These are phyloP conservation scores for Polypterus bichir DNA, from an alignment of 2,113 vertebrate genomes.

Conservation along the genomic window DNA sequence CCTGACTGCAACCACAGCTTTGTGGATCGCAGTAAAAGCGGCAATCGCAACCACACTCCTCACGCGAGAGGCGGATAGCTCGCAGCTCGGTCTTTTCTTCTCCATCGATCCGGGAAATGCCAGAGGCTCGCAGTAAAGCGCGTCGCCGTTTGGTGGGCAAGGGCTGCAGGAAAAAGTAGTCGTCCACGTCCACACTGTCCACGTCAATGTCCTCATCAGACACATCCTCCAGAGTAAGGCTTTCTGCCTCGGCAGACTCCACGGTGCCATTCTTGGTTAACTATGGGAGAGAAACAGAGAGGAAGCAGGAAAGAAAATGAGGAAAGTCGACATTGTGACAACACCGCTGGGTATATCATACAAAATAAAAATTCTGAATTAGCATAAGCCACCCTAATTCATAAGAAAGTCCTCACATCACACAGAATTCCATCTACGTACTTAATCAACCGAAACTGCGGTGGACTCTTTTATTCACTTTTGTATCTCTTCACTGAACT, in stretches of 20 bases:
- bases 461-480: too few species aligned
- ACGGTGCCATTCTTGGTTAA: constrained; percentile 86
- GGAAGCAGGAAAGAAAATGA: background rate
- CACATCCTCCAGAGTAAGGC: constrained; percentile 82
- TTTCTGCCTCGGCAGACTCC: constrained; percentile 76
- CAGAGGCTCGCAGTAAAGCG: constrained; percentile 77
- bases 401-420: too few species aligned
- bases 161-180: constrained; percentile 94
- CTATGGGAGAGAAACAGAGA: constrained; percentile 34
- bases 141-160: constrained; percentile 85
- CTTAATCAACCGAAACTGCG: too few species aligned
- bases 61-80: constrained; percentile 80
- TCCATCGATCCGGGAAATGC: constrained; percentile 82
- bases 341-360: too few species aligned
- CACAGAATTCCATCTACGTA: too few species aligned
- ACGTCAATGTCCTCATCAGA: constrained; percentile 89
- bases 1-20: constrained; percentile 89
- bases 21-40: constrained; percentile 90
- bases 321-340: background rate
- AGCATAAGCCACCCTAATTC: too few species aligned
- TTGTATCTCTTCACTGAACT: too few species aligned
- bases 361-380: background rate
- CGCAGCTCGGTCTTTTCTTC: constrained; percentile 87
- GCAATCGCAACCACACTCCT: constrained; percentile 92
- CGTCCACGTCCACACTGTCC: constrained; percentile 85